These are phyloP conservation scores for Chaitophorus viminalis DNA, from an alignment of 2,888 invertebrate genomes.

Conservation along the genomic window DNA sequence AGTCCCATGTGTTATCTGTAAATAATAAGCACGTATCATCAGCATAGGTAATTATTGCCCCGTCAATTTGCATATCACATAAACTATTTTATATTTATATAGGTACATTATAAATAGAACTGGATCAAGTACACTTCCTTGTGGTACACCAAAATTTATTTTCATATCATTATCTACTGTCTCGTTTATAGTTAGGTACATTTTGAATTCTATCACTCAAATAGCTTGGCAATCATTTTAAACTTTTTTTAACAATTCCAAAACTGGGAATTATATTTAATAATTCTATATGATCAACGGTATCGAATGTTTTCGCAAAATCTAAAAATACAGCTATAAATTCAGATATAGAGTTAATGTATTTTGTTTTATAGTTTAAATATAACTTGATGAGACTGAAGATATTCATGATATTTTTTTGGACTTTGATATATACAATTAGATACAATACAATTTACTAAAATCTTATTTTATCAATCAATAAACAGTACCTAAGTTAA, in stretches of 20 bases:
- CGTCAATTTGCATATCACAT: not conserved
- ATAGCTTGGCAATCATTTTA: not conserved
- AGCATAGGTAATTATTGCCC: not conserved
- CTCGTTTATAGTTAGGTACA: not conserved
- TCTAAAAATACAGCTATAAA: not conserved
- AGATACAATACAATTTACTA: no score
- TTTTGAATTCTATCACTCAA: not conserved
- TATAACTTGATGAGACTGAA: not conserved
- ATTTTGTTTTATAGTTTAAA: constrained; percentile 12
- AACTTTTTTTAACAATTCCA: not conserved
- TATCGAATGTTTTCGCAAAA: not conserved
- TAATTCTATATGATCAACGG: no score
- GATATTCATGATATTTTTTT: constrained; percentile 18
- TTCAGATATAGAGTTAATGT: not conserved
- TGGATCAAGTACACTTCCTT: not conserved
- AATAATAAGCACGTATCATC: not conserved
- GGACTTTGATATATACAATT: no score
- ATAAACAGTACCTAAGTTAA: constrained; percentile 8
- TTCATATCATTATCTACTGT: not conserved
- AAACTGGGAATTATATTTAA: no score
- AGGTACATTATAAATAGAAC: not conserved
- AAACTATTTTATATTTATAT: not conserved
- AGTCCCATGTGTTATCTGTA: not conserved
- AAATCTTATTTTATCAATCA: not conserved
- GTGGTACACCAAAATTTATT: not conserved